Evolutionary conservation across 2,797 vertebrate species (phyloP), one percentile per base, ranked within the genome.

Genomic region (Sardinella longiceps): DNA sequence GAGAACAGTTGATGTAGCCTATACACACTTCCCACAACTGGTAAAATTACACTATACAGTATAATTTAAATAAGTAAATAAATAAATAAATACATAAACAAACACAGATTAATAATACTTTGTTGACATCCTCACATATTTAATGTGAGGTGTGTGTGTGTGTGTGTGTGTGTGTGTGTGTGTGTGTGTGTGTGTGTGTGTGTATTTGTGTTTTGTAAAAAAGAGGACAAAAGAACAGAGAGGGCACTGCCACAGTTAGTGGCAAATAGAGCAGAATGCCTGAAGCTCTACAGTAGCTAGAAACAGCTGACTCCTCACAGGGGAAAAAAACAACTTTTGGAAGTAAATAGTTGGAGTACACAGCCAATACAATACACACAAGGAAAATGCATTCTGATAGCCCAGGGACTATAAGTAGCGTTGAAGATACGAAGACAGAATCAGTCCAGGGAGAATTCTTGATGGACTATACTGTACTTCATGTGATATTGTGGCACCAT

Each of bases 241-340:
- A 66, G 60, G 58, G 60, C 60, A 66, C 60, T 30, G 28, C 28
- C 60, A 66, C 60, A 66, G 60, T 66, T 66, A 66, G 60, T 66
- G 25, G 20, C 60, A 66, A 66, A 25, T 66, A 30, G 60, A 66
- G 28, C 60, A 12, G 28, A 66, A 30, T 66, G 60, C 60, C 60
- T 30, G 60, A 11, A 66, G 60, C 60, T 28, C 20, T 66, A 66
- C 60, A 66, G 2, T 66, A 33, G 28, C 14, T 4, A 10, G 14
- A 60, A 60, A 60, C 56, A 60, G 56, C 56, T 60, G 25, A 66
- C 60, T 66, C 12, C 28, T 70, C 63, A 33, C 5, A 63, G 60
- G 51, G 12, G 7, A 70, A 70, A 33, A 37, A 18, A 33, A 33
- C 12, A 37, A 70, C 63, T 70, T 70, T 30, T 70, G 63, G 63